Evolutionary conservation across 2,888 invertebrate genomes (phyloP).

Genomic region (Cataglyphis livida): DNA sequence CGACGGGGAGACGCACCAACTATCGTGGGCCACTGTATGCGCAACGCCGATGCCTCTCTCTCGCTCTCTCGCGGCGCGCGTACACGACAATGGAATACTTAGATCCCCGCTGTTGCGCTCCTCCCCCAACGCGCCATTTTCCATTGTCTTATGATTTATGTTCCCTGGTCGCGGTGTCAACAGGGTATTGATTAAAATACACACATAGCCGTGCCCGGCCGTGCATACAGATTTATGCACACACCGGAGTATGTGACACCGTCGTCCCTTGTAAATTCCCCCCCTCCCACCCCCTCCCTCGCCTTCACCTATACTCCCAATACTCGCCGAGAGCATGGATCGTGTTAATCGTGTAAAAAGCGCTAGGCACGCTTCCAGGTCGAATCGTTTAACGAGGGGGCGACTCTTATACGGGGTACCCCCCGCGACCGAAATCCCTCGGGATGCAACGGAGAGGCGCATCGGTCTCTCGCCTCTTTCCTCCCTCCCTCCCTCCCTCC

Average conservation of each 20-base stretch:
- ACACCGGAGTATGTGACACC: slow-evolving; percentile 61
- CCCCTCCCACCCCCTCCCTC: no score
- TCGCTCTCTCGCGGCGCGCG: slow-evolving; percentile 37
- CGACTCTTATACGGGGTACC: slow-evolving; percentile 14
- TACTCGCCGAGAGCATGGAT: slow-evolving; percentile 47
- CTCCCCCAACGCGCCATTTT: slow-evolving; percentile 71
- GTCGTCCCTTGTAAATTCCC: slow-evolving; percentile 72
- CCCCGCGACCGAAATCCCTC: slow-evolving; percentile 18
- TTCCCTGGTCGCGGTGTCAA: slow-evolving; percentile 76
- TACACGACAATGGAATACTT: slow-evolving; percentile 79
- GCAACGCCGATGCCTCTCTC: slow-evolving; percentile 37
- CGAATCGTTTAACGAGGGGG: slow-evolving; percentile 59
- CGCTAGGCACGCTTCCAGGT: slow-evolving; percentile 58
- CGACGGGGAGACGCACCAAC: neutral
- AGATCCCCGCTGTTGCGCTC: slow-evolving; percentile 78
- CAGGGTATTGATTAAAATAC: slow-evolving; percentile 80
- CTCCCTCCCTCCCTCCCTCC: neutral
- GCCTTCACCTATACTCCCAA: neutral
- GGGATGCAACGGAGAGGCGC: slow-evolving; percentile 32
- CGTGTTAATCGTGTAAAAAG: slow-evolving; percentile 66
- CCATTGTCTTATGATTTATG: slow-evolving; percentile 84
- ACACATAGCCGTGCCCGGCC: slow-evolving; percentile 49
- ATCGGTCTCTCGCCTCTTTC: neutral
- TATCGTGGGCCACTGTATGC: slow-evolving; percentile 44
- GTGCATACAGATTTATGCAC: slow-evolving; percentile 66